Conservation (phyloP, 1,140 invertebrate species). For the Drosophila chauvacae region DNA sequence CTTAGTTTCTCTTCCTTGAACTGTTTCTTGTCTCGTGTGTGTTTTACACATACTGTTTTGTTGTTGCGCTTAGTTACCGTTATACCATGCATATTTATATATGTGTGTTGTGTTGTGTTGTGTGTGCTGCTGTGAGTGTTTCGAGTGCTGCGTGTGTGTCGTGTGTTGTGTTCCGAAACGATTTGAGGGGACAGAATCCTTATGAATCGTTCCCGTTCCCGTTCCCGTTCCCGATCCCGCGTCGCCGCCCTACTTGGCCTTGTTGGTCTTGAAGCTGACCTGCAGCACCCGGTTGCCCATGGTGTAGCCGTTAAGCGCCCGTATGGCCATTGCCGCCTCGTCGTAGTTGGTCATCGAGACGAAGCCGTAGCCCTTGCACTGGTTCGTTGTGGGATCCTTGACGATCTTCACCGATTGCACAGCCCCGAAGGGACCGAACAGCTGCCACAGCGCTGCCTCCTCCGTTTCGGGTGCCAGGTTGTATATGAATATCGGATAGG, state of each 20-base stretch:
- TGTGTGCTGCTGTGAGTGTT: slow-evolving; percentile 19
- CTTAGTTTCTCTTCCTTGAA: slow-evolving; percentile 1
- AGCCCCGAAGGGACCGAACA: slow-evolving; percentile 99
- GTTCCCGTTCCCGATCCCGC: not conserved
- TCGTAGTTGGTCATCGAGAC: slow-evolving; percentile 99
- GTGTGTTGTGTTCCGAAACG: slow-evolving; percentile 26
- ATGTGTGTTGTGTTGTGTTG: slow-evolving; percentile 34
- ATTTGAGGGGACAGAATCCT: not conserved
- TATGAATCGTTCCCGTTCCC: not conserved
- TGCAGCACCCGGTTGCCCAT: slow-evolving; percentile 98
- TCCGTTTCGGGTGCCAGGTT: slow-evolving; percentile 99
- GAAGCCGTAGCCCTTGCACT: slow-evolving; percentile 99
- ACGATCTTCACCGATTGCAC: slow-evolving; percentile 99
- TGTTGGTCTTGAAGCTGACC: slow-evolving; percentile 99
- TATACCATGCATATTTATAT: slow-evolving; percentile 82
- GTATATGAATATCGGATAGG: slow-evolving; percentile 99
- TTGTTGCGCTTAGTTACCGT: slow-evolving; percentile 80
- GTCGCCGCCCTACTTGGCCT: slow-evolving; percentile 87
- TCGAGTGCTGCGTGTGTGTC: slow-evolving; percentile 20
- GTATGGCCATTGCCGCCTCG: slow-evolving; percentile 98
- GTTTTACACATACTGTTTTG: slow-evolving; percentile 72
- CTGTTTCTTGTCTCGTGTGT: slow-evolving; percentile 53
- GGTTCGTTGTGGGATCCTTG: slow-evolving; percentile 98
- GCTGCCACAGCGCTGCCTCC: slow-evolving; percentile 98
- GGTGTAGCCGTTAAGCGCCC: slow-evolving; percentile 98